These are phyloP conservation scores for Cossypha polioptera DNA, from an alignment of 2,797 vertebrate species.

Conservation along the genomic window DNA sequence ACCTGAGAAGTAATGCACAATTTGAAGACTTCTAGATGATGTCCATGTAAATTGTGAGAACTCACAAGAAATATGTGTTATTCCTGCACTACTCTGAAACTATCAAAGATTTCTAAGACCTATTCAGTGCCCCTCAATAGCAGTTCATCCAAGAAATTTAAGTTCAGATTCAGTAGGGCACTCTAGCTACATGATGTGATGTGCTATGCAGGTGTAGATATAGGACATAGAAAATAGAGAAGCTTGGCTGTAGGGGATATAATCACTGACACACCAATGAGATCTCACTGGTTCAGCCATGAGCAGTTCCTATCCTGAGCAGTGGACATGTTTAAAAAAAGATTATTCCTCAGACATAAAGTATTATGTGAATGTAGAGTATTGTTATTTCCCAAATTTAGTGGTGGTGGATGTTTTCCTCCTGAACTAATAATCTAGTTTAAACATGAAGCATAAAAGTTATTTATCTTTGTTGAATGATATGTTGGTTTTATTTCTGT, in stretches of 20 bases:
- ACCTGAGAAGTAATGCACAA: neutral
- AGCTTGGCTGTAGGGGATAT: neutral
- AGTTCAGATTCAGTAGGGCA: neutral
- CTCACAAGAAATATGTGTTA: neutral
- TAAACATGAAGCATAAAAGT: neutral
- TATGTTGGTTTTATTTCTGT: neutral
- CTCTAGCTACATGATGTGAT: neutral
- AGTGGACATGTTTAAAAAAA: neutral
- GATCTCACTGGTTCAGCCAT: neutral
- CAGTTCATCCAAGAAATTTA: neutral
- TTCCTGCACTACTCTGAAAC: neutral
- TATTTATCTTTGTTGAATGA: neutral
- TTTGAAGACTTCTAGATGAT: neutral
- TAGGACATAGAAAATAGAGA: neutral
- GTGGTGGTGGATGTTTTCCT: neutral
- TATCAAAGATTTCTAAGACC: neutral
- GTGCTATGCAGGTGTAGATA: neutral
- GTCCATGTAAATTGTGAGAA: neutral
- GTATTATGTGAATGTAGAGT: neutral
- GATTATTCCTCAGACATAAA: neutral
- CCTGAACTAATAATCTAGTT: neutral
- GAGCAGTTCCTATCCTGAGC: neutral
- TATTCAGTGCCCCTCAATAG: neutral
- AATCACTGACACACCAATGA: neutral
- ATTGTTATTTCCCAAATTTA: neutral